Percentiles rank a stretch among this genome's conserved stretches.
Conservation (phyloP, 2,888 invertebrate genomes). For the Pheosia gnoma region DNA sequence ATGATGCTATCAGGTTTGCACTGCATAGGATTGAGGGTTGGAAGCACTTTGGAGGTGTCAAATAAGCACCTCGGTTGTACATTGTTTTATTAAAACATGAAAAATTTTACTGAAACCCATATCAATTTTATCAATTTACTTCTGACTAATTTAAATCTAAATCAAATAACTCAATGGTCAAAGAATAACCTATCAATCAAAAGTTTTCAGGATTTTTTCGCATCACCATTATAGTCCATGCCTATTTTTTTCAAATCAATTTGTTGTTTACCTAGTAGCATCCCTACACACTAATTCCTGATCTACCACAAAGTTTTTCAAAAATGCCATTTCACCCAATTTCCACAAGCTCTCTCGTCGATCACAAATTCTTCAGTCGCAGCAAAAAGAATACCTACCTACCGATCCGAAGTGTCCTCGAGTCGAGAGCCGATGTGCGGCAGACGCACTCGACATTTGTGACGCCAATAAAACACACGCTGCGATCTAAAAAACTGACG, state of each 20-base stretch:
- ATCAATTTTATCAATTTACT: no score
- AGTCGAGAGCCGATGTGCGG: slow-evolving; percentile 44
- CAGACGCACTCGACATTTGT: slow-evolving; percentile 55
- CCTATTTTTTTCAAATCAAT: no score
- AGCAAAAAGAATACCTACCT: slow-evolving; percentile 24
- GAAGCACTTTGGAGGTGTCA: not conserved
- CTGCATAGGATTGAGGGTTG: not conserved
- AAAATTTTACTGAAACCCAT: no score
- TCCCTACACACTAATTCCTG: no score
- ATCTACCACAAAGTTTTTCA: no score
- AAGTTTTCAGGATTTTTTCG: no score
- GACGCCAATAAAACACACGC: slow-evolving; percentile 61
- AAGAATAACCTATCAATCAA: no score
- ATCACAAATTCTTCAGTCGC: slow-evolving; percentile 32
- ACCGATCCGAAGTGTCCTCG: slow-evolving; percentile 37
- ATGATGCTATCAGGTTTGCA: slow-evolving; percentile 54
- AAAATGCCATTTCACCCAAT: not conserved
- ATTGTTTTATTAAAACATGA: not conserved
- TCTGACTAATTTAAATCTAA: no score
- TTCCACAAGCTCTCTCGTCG: slow-evolving; percentile 11
- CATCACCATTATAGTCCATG: no score
- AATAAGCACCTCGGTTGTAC: not conserved
- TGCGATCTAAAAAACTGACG: slow-evolving; percentile 56
- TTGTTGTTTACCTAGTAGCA: no score
- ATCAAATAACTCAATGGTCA: no score